phyloP scores from a whole-genome alignment of 2,113 vertebrate genomes.

The Actinemys pallida region DNA sequence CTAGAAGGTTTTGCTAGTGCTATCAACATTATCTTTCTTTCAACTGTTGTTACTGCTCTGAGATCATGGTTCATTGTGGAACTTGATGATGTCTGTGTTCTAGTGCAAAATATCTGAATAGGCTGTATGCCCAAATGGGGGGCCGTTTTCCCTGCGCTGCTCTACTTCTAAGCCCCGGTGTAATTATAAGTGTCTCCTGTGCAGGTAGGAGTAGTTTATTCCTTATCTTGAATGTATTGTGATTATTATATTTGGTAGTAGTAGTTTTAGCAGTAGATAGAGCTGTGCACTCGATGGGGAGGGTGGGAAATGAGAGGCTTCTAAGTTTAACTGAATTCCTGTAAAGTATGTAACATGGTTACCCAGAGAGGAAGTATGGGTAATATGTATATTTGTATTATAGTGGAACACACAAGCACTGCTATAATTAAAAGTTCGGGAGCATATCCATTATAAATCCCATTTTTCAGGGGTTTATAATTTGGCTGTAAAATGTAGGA shows the following conservation, averaged over 20 bases:
- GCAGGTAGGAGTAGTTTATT: constrained; percentile 34
- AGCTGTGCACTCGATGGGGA: constrained; percentile 52
- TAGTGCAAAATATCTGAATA: neutral
- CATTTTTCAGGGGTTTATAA: constrained; percentile 75
- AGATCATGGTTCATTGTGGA: neutral
- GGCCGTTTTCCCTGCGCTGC: constrained; percentile 24
- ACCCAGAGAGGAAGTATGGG: constrained; percentile 15
- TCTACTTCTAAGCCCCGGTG: constrained; percentile 34
- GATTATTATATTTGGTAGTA: constrained; percentile 32
- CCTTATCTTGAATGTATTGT: constrained; percentile 71
- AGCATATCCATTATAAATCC: constrained; percentile 37
- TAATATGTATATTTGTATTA: constrained; percentile 67
- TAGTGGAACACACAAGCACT: constrained; percentile 45
- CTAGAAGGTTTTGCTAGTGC: neutral
- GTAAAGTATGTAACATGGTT: neutral
- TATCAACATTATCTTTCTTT: neutral
- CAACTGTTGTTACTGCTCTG: neutral
- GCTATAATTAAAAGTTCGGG: constrained; percentile 28
- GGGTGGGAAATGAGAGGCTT: constrained; percentile 38
- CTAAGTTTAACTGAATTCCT: constrained; percentile 28
- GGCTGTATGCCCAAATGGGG: neutral
- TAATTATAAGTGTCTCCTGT: constrained; percentile 27
- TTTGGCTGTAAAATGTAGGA: constrained; percentile 62
- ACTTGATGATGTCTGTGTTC: neutral
- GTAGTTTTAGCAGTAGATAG: constrained; percentile 44